Percentiles rank a stretch among this genome's conserved stretches.
Evolutionary conservation across 92 coral and sea anemone species (phyloP).

Genomic region (Bergia sp.): DNA sequence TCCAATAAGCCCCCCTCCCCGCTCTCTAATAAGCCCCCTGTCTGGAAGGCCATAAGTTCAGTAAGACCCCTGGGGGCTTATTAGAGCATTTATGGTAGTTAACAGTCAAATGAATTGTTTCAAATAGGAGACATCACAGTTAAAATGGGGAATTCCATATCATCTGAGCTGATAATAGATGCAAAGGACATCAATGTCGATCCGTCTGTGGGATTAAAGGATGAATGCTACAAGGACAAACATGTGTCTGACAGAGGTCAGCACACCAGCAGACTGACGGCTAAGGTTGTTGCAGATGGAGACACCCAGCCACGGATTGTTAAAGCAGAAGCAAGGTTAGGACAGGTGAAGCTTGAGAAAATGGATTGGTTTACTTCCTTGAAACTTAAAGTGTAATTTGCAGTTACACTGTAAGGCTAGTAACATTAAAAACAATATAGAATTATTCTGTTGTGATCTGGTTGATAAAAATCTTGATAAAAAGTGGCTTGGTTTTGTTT

Average conservation of each 20-base stretch:
- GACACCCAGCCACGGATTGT: not conserved
- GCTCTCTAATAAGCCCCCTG: no score
- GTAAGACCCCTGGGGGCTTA: no score
- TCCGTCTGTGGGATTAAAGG: not conserved
- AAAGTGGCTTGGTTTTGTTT: not conserved
- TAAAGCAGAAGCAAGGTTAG: slow-evolving; percentile 10
- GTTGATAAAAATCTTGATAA: not conserved
- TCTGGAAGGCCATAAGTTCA: no score
- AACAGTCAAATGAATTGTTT: no score
- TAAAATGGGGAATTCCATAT: slow-evolving; percentile 22
- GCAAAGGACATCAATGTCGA: slow-evolving; percentile 25
- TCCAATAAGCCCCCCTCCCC: no score
- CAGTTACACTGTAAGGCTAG: not conserved
- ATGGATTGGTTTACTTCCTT: slow-evolving; percentile 36
- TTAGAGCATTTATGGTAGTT: no score
- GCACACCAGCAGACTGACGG: not conserved
- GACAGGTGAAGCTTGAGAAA: slow-evolving; percentile 35
- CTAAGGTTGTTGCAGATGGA: not conserved
- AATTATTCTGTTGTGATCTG: no score
- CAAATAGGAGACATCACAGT: slow-evolving; percentile 18
- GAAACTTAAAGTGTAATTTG: slow-evolving; percentile 2
- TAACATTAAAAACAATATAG: not conserved
- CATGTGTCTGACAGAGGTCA: not conserved
- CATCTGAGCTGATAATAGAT: slow-evolving; percentile 20
- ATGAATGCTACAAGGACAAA: not conserved